These are phyloP conservation scores for Lordiphosa clarofinis DNA, from an alignment of 1,140 invertebrate genomes.

Conservation along the genomic window DNA sequence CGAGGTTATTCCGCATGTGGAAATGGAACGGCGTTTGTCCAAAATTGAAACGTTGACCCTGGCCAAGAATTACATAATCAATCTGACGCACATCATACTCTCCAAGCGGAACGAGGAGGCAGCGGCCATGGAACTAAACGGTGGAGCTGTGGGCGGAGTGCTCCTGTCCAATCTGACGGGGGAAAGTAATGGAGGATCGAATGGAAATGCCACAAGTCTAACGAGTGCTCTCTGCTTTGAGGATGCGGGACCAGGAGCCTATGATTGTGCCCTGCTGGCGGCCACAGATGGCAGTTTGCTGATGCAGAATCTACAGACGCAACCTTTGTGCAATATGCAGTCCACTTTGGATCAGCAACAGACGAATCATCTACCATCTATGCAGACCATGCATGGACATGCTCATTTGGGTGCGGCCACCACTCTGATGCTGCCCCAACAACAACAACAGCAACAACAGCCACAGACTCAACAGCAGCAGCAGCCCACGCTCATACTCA, in stretches of 20 bases:
- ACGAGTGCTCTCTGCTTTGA: slow-evolving; percentile 49
- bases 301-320: slow-evolving; percentile 49
- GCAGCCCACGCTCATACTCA: slow-evolving; percentile 62
- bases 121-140: slow-evolving; percentile 69
- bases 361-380: slow-evolving; percentile 27
- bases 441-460: slow-evolving; percentile 31
- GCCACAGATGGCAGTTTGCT: slow-evolving; percentile 50
- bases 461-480: slow-evolving; percentile 26
- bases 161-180: slow-evolving; percentile 45
- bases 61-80: slow-evolving; percentile 95
- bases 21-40: slow-evolving; percentile 90
- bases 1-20: slow-evolving; percentile 93
- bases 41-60: slow-evolving; percentile 93
- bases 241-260: slow-evolving; percentile 47
- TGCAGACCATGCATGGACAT: slow-evolving; percentile 53
- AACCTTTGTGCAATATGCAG: slow-evolving; percentile 54
- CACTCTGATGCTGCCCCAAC: slow-evolving; percentile 47
- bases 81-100: slow-evolving; percentile 91
- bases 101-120: slow-evolving; percentile 79
- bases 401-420: slow-evolving; percentile 39
- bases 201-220: slow-evolving; percentile 10
- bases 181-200: slow-evolving; percentile 16
- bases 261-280: slow-evolving; percentile 65
- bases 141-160: slow-evolving; percentile 56
- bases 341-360: slow-evolving; percentile 39